phyloP scores from a whole-genome alignment of 2,113 vertebrate species.

The Chamaea fasciata region DNA sequence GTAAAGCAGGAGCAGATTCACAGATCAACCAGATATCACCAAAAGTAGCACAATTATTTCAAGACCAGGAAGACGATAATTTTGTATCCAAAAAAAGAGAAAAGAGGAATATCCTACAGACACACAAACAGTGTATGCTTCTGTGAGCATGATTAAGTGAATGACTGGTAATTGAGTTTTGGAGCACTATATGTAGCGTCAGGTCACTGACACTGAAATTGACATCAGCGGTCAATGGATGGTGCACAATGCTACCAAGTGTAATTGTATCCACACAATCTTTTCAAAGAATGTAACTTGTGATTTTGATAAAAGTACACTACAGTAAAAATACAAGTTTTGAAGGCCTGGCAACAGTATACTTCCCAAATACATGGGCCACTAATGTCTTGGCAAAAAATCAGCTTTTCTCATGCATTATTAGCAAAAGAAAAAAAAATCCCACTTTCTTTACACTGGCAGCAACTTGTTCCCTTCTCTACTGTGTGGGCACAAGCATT shows the following conservation, averaged over 20 bases:
- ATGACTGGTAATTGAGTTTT: background rate
- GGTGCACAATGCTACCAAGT: background rate
- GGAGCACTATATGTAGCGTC: background rate
- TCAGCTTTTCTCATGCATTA: background rate
- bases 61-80: background rate
- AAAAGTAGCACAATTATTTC: background rate
- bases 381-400: background rate
- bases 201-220: background rate
- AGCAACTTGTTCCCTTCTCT: background rate
- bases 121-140: background rate
- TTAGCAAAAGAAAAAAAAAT: background rate
- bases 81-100: background rate
- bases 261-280: accelerated
- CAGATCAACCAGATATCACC: background rate
- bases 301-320: background rate
- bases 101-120: background rate
- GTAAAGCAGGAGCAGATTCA: background rate
- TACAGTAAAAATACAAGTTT: background rate
- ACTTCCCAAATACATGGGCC: background rate
- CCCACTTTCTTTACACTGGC: background rate
- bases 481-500: background rate
- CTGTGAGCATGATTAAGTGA: background rate
- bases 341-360: background rate
- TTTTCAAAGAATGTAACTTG: background rate
- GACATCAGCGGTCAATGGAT: background rate